These are phyloP conservation scores for Chloroceryle inda DNA, from an alignment of 2,797 vertebrate species.

Conservation along the genomic window DNA sequence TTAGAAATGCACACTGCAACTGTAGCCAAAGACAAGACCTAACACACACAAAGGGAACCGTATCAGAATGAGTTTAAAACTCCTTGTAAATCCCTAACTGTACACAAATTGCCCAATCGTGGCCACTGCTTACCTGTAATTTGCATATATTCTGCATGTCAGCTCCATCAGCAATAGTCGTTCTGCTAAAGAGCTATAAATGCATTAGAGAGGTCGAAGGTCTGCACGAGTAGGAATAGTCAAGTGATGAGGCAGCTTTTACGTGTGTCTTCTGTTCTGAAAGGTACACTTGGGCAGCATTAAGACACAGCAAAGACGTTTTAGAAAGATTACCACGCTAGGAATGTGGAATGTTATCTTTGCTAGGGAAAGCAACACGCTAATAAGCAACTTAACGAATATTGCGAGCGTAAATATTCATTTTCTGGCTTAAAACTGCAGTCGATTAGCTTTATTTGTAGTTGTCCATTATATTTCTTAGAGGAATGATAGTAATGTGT, in stretches of 20 bases:
- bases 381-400: neutral
- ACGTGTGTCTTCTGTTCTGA: neutral
- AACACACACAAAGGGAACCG: neutral
- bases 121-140: neutral
- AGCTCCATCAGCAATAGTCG: neutral
- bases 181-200: neutral
- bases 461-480: neutral
- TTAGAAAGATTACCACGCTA: neutral
- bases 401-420: neutral
- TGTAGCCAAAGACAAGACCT: neutral
- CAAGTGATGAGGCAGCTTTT: neutral
- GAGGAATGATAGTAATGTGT: accelerated
- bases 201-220: neutral
- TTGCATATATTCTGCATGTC: neutral
- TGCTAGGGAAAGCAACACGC: neutral
- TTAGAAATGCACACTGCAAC: neutral
- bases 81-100: neutral
- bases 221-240: neutral
- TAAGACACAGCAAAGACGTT: neutral
- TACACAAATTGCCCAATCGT: neutral
- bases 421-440: neutral
- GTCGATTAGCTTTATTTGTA: neutral
- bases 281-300: neutral
- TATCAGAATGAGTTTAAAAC: constrained; percentile 17
- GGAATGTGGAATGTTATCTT: neutral